Base-by-base conservation (phyloP, 2,888 invertebrate genomes). In the Apocheima hispidaria region DNA sequence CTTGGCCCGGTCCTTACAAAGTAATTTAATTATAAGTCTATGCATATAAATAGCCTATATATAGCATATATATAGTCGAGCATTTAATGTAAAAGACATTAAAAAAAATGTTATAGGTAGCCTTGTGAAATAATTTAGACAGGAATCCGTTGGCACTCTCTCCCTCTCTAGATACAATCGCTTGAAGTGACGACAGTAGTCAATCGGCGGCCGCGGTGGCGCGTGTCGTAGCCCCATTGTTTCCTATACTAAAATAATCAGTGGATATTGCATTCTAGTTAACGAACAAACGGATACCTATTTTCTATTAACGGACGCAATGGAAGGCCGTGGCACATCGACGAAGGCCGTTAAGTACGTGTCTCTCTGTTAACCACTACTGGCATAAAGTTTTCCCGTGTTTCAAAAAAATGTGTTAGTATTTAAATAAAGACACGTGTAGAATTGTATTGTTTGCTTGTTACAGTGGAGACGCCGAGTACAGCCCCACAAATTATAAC, bases 391-490 rank as follows among this genome's bases (percentile, higher is more conserved):
- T 54, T 54, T 63, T 44, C 49, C 38, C 30, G 16, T 12, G 14
- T 48, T 28, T 43, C 23, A 33, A 9, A 21, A 52, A 46, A 51
- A 51, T 46, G n/a, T 57, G 21, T 14, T 21, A 14, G 21, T 33
- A 20, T 49, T 50, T 41, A 38, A 21, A 43, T 46, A 12, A 51
- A 28, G 33, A 26, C 30, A 41, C 41, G 28, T 54, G 43, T 23
- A 14, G 23, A 40, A 43, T 50, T 50, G 3, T 40, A 40, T 35
- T 57, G 63, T 57, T 70, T 61, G 53, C 68, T 79, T 83, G 76
- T 81, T 72, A 12, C 88, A 92, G 92, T 86, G 87, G 79, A 73
- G 89, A 90, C 78, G 86, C 85, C 66, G 91, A 88, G 66, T 91
- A 90, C 66, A 87, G 82, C 53, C 68, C 87, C 18, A 82, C 89